Percentiles rank a stretch among this genome's conserved stretches.
Conservation (phyloP, 2,797 vertebrate genomes). For the Cryptoprocta ferox region DNA sequence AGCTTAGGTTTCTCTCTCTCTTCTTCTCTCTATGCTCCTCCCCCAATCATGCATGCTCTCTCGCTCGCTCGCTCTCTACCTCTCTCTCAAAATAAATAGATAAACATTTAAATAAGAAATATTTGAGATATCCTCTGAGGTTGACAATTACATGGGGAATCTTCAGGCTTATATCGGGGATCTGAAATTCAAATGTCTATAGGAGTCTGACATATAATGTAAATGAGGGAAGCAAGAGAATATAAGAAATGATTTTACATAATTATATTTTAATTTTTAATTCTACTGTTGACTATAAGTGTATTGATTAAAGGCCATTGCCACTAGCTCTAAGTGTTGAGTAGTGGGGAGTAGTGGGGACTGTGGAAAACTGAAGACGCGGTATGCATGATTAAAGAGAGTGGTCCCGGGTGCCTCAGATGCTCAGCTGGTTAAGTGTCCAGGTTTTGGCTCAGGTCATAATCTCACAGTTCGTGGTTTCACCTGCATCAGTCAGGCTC, state of each 20-base stretch:
- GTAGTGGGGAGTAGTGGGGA: background rate
- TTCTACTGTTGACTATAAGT: background rate
- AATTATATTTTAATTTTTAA: background rate
- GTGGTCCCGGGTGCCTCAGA: too few relatives aligned
- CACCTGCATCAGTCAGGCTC: too few relatives aligned
- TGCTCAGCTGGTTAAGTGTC: too few relatives aligned
- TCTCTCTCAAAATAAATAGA: background rate
- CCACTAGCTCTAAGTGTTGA: background rate
- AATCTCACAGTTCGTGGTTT: too few relatives aligned
- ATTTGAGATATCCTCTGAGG: background rate
- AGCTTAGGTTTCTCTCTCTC: background rate
- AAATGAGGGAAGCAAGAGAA: background rate
- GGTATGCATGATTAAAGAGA: background rate
- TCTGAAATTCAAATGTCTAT: background rate
- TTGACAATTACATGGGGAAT: background rate
- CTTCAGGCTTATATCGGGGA: background rate
- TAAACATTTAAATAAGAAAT: background rate
- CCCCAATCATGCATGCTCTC: background rate
- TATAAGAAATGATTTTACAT: background rate
- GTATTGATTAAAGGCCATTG: background rate
- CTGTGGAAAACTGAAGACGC: background rate
- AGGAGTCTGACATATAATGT: background rate
- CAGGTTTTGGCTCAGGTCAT: too few relatives aligned
- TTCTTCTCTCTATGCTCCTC: background rate
- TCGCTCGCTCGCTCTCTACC: too few relatives aligned